Conservation (phyloP, 2,797 vertebrate genomes). For the Orientallactaga sibirica region DNA sequence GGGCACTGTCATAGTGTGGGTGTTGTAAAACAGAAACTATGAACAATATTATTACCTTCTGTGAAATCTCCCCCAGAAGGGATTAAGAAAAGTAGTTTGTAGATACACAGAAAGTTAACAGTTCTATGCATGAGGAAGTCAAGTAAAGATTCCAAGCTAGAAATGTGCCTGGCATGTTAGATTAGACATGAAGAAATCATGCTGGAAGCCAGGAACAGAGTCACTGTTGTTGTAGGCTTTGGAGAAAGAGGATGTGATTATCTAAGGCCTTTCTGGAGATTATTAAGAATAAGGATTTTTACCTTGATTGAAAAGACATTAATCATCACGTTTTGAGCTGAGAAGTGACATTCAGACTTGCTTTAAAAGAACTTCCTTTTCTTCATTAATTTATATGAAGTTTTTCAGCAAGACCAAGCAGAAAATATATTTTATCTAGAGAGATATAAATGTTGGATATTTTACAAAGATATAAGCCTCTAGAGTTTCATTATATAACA, state of each 20-base stretch:
- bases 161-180: not conserved
- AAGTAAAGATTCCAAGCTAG: not conserved
- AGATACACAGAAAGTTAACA: not conserved
- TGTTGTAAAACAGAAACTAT: not conserved
- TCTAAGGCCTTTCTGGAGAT: not conserved
- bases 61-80: not conserved
- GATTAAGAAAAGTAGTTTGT: not conserved
- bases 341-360: not conserved
- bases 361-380: conserved; percentile 31
- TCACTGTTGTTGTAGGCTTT: not conserved
- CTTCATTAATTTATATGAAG: conserved; percentile 28
- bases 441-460: not conserved
- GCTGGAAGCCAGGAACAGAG: not conserved
- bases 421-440: not conserved
- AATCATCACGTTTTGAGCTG: not conserved
- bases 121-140: not conserved
- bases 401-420: conserved; percentile 11
- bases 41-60: not conserved
- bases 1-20: not conserved
- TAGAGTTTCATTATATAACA: not conserved
- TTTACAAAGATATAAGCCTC: conserved; percentile 40
- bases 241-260: not conserved
- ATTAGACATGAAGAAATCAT: not conserved
- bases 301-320: not conserved
- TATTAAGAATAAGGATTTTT: not conserved